phyloP scores from a whole-genome alignment of 30 jellyfish, hydroid and myxozoan species.

The Sanderia malayensis region DNA sequence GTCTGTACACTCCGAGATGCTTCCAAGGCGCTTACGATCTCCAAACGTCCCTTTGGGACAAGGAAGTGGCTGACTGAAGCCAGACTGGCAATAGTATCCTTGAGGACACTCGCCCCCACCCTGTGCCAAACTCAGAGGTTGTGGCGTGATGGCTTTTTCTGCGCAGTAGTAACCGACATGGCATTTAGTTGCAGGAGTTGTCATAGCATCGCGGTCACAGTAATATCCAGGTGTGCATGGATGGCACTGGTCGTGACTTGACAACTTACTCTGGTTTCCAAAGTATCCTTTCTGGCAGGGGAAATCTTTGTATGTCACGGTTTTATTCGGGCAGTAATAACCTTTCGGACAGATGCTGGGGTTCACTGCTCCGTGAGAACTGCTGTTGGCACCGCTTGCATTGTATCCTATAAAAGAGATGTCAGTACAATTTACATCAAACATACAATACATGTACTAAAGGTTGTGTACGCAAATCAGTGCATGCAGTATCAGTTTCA shows the following conservation, averaged over 20 bases:
- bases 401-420: conserved; percentile 31
- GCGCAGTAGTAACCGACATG: conserved; percentile 89
- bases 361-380: conserved; percentile 78
- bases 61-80: conserved; percentile 68
- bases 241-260: conserved; percentile 92
- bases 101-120: conserved; percentile 98
- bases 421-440: too few species aligned
- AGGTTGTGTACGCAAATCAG: too few species aligned
- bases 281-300: conserved; percentile 93
- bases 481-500: too few species aligned
- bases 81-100: conserved; percentile 89
- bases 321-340: conserved; percentile 85
- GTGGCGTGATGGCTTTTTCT: conserved; percentile 80
- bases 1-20: conserved; percentile 60
- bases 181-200: conserved; percentile 77
- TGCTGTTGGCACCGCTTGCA: conserved; percentile 80
- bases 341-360: conserved; percentile 90
- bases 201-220: conserved; percentile 87
- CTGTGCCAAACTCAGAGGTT: conserved; percentile 66
- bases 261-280: conserved; percentile 67
- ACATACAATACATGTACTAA: too few species aligned
- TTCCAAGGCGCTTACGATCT: conserved; percentile 54
- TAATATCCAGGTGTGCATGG: conserved; percentile 97
- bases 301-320: conserved; percentile 74
- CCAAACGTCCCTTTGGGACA: conserved; percentile 97